Percentiles rank a stretch among this genome's conserved stretches.
Conservation (phyloP, 37 sponge, comb jelly and placozoan species). For the Lycopodina hypogea region DNA sequence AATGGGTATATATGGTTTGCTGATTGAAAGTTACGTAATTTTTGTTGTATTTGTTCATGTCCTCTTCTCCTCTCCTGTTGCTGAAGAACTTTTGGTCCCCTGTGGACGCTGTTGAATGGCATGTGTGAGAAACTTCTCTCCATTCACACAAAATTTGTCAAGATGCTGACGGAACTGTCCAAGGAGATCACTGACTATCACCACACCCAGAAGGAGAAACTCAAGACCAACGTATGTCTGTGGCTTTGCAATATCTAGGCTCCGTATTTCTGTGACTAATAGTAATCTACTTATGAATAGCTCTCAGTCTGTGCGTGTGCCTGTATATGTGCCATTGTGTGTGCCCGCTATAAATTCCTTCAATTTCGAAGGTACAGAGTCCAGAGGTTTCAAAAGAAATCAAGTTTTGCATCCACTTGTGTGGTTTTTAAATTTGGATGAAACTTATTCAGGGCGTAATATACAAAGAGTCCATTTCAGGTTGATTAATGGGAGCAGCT, state of each 20-base stretch:
- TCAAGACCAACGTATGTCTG: constrained; percentile 47
- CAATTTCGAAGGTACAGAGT: too few relatives aligned
- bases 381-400: too few relatives aligned
- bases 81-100: constrained; percentile 46
- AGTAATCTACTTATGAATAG: constrained; percentile 39
- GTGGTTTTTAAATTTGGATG: too few relatives aligned
- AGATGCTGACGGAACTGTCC: constrained; percentile 58
- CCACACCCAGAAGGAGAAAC: constrained; percentile 54
- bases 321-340: constrained; percentile 32
- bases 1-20: too few relatives aligned
- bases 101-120: constrained; percentile 58
- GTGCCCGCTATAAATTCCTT: too few relatives aligned
- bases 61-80: not conserved
- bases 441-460: too few relatives aligned
- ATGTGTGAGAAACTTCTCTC: constrained; percentile 45
- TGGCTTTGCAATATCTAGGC: constrained; percentile 2
- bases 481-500: too few relatives aligned
- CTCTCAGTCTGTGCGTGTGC: constrained; percentile 24
- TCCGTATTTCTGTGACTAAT: constrained; percentile 31
- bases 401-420: too few relatives aligned
- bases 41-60: too few relatives aligned
- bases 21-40: too few relatives aligned
- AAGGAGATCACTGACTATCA: constrained; percentile 51
- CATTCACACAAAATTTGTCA: constrained; percentile 44
- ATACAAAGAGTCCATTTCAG: too few relatives aligned